phyloP scores from a whole-genome alignment of 2,113 vertebrate genomes.

The Cranoglanis bouderius region DNA sequence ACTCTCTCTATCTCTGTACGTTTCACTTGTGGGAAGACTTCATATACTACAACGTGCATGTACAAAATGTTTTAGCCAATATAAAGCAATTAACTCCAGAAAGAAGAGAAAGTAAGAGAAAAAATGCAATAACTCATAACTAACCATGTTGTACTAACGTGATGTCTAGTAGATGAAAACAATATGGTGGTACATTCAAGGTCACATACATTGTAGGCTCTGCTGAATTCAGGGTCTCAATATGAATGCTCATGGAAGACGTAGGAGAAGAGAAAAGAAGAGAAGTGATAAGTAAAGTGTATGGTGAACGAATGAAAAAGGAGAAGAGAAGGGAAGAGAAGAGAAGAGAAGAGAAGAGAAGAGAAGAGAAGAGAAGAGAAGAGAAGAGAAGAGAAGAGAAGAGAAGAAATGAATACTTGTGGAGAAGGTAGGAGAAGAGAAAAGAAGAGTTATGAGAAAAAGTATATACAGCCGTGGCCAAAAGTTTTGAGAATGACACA shows the following conservation, averaged over 20 bases:
- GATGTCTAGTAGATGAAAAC: neutral
- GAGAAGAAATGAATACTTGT: neutral
- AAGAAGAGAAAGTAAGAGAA: neutral
- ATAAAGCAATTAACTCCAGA: neutral
- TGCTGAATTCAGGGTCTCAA: neutral
- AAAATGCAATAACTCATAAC: conserved; percentile 2
- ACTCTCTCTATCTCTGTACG: conserved; percentile 6
- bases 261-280: neutral
- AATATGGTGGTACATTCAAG: neutral
- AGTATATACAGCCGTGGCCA: too few species aligned
- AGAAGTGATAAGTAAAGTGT: too few species aligned
- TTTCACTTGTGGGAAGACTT: neutral
- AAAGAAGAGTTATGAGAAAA: too few species aligned
- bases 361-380: too few species aligned
- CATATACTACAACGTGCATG: neutral
- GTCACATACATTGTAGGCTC: neutral
- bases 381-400: too few species aligned
- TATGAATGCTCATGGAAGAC: neutral
- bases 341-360: too few species aligned
- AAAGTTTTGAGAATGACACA: too few species aligned
- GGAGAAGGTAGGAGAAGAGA: neutral
- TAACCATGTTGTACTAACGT: neutral
- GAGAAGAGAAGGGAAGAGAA: too few species aligned
- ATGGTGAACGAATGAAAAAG: too few species aligned
- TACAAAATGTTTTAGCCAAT: neutral